Conservation (phyloP, 2,113 vertebrate genomes). For the Gasterosteus aculeatus region DNA sequence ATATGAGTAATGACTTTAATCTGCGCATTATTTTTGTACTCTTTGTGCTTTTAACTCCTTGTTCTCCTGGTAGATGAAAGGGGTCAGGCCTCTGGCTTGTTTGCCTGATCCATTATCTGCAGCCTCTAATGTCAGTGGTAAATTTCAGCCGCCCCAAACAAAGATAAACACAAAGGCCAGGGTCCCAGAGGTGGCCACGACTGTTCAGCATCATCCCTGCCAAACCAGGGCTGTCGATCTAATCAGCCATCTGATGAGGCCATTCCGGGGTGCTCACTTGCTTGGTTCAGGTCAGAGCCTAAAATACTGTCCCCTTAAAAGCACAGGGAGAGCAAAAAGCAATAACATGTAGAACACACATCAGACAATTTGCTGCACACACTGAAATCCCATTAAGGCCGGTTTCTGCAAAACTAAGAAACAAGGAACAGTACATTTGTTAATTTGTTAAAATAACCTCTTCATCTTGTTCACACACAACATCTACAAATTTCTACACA, state of each 20-base stretch:
- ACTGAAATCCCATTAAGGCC: neutral
- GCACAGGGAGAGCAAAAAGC: neutral
- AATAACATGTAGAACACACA: neutral
- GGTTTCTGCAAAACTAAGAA: neutral
- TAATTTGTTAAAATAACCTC: neutral
- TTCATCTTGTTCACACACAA: neutral
- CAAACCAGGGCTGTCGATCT: conserved; percentile 76
- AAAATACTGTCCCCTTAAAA: conserved; percentile 51
- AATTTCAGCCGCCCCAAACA: conserved; percentile 76
- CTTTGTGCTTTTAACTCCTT: conserved; percentile 74
- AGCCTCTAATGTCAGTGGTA: conserved; percentile 71
- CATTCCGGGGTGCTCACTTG: conserved; percentile 60
- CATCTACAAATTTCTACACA: neutral
- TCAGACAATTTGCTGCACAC: neutral
- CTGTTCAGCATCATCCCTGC: conserved; percentile 78
- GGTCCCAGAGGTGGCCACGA: conserved; percentile 65
- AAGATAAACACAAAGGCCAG: conserved; percentile 71
- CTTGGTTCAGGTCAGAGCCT: conserved; percentile 44
- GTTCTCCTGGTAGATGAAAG: conserved; percentile 72
- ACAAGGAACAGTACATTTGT: neutral
- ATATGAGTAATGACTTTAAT: conserved; percentile 77
- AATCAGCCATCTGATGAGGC: conserved; percentile 79
- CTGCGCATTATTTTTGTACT: conserved; percentile 67
- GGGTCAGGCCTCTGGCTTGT: conserved; percentile 66
- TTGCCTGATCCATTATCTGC: conserved; percentile 74